A percentile compares a stretch with the other conserved stretches of the same genome.
phyloP scores from a whole-genome alignment of 2,113 vertebrate species.

The Microcebus murinus region DNA sequence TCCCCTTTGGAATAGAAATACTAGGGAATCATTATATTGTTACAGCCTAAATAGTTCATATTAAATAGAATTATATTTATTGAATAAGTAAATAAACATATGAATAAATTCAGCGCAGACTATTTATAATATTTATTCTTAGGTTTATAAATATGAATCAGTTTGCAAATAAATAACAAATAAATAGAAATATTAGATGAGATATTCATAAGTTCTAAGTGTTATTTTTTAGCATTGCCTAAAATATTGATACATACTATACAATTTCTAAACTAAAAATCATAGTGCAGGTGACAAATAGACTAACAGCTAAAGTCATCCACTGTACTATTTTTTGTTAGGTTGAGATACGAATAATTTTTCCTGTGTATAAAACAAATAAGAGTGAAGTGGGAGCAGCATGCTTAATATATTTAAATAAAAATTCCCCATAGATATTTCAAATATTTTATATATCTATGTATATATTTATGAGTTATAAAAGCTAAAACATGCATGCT shows the following conservation, averaged over 20 bases:
- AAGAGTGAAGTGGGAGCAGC: neutral
- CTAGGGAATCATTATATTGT: neutral
- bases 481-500: slow-evolving; percentile 5
- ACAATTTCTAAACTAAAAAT: neutral
- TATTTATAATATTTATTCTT: neutral
- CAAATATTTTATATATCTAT: neutral
- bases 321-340: neutral
- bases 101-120: neutral
- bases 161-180: slow-evolving; percentile 47
- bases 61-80: neutral
- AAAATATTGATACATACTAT: neutral
- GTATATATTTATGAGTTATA: neutral
- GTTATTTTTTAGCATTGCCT: neutral
- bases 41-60: neutral
- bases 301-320: neutral
- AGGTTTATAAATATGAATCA: slow-evolving; percentile 62
- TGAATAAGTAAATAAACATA: neutral
- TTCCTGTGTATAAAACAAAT: neutral
- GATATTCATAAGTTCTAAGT: neutral
- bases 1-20: neutral
- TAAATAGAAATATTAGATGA: slow-evolving; percentile 6
- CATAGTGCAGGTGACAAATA: neutral
- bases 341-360: neutral
- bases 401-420: neutral
- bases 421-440: neutral